These are phyloP conservation scores for Aphelenchoides fujianensis DNA, from an alignment of 1,140 invertebrate species.

Conservation along the genomic window DNA sequence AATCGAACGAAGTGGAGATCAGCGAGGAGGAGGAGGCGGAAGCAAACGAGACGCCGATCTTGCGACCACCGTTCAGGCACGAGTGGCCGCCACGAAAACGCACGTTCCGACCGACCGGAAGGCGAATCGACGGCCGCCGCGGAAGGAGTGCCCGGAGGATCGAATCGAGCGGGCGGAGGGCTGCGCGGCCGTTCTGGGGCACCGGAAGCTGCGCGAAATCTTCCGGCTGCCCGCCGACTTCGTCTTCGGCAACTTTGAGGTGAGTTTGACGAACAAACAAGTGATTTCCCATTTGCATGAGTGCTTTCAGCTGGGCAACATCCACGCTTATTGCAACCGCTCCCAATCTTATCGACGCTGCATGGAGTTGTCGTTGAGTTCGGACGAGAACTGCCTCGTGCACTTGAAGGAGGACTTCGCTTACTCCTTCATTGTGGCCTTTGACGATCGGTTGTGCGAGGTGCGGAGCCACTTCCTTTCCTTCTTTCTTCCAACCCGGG, in stretches of 20 bases:
- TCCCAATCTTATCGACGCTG: constrained; percentile 11
- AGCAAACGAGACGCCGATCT: not conserved
- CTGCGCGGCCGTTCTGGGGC: not conserved
- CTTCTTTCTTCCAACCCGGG: not conserved
- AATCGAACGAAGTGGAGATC: not conserved
- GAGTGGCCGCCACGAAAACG: constrained; percentile 1
- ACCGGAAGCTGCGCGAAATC: constrained; percentile 13
- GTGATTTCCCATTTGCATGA: constrained; percentile 1
- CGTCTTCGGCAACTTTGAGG: constrained; percentile 15
- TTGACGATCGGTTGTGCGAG: constrained; percentile 20
- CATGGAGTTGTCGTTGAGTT: constrained; percentile 12
- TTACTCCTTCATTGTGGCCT: constrained; percentile 21
- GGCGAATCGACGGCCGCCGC: not conserved
- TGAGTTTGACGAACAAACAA: not conserved
- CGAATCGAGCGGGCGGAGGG: constrained; percentile 2
- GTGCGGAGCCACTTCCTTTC: not conserved
- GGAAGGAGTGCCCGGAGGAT: not conserved
- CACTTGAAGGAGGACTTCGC: not conserved
- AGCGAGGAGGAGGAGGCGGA: not conserved
- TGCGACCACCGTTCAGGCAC: not conserved
- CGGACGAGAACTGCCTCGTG: constrained; percentile 4
- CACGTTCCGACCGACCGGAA: not conserved
- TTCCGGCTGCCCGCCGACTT: constrained; percentile 12
- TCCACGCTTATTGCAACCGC: constrained; percentile 15
- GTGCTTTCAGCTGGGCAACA: constrained; percentile 12